Percentiles rank a stretch among this genome's conserved stretches.
phyloP scores from a whole-genome alignment of 2,797 vertebrate species.

The Scleropages formosus region DNA sequence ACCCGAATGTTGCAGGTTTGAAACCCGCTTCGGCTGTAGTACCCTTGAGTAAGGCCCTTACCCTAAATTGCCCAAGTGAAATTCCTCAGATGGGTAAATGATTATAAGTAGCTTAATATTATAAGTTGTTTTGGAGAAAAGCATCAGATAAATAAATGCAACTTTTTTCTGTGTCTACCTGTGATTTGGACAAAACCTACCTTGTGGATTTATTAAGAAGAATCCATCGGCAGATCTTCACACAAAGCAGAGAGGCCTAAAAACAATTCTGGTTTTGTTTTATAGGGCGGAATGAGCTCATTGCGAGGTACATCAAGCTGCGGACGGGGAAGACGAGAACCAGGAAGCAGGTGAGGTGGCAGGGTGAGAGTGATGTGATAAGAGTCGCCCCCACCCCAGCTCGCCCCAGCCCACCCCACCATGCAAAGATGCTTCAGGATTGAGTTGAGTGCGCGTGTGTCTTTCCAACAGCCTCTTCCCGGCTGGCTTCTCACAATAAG shows the following conservation, averaged over 20 bases:
- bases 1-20: too few species aligned
- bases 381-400: conserved; percentile 38
- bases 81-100: too few species aligned
- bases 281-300: conserved; percentile 82
- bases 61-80: too few species aligned
- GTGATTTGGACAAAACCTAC: too few species aligned
- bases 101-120: too few species aligned
- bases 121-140: too few species aligned
- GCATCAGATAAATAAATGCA: too few species aligned
- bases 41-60: too few species aligned
- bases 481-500: conserved; percentile 62
- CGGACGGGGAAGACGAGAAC: conserved; percentile 84
- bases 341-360: conserved; percentile 78
- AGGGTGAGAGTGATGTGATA: conserved; percentile 55
- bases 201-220: neutral
- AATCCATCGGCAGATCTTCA: neutral
- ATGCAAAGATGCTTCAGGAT: conserved; percentile 69
- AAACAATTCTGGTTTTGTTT: neutral
- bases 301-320: conserved; percentile 85
- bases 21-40: too few species aligned
- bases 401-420: conserved; percentile 45
- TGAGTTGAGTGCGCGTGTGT: conserved; percentile 63
- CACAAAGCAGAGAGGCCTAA: neutral
- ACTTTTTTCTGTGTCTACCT: too few species aligned
- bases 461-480: conserved; percentile 65